Percentiles rank a stretch among this genome's conserved stretches.
Conservation (phyloP, 2,113 vertebrate species). For the Sula dactylatra region DNA sequence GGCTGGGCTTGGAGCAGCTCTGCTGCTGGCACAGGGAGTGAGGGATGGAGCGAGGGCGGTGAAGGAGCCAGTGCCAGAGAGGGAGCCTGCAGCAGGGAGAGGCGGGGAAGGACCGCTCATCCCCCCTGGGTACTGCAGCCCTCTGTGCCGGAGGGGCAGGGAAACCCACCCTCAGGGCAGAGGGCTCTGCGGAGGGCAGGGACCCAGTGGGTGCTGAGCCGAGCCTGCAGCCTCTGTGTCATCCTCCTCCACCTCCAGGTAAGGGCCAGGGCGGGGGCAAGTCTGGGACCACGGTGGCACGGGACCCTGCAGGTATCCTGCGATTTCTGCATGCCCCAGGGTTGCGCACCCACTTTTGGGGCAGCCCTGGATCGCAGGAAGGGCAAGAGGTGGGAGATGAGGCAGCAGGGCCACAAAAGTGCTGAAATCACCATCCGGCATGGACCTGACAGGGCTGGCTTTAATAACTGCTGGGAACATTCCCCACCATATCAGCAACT, state of each 20-base stretch:
- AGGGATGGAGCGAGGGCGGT: conserved; percentile 60
- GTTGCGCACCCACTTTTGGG: fast-evolving
- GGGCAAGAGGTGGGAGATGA: neutral
- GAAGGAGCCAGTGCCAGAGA: conserved; percentile 56
- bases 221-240: conserved; percentile 19
- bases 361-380: neutral
- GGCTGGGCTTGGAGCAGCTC: conserved; percentile 67
- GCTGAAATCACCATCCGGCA: neutral
- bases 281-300: fast-evolving
- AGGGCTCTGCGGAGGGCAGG: neutral
- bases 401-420: neutral
- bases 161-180: neutral
- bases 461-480: neutral
- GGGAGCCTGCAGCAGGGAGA: conserved; percentile 57
- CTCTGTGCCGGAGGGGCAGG: neutral
- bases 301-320: neutral
- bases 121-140: neutral
- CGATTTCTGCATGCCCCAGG: neutral
- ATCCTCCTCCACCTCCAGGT: conserved; percentile 36
- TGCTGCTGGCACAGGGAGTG: conserved; percentile 59
- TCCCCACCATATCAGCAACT: neutral
- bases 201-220: neutral
- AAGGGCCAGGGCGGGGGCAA: neutral
- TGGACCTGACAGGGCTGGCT: neutral
- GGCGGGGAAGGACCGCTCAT: neutral